phyloP scores from a whole-genome alignment of 2,888 invertebrate species.

The Polyommatus icarus region DNA sequence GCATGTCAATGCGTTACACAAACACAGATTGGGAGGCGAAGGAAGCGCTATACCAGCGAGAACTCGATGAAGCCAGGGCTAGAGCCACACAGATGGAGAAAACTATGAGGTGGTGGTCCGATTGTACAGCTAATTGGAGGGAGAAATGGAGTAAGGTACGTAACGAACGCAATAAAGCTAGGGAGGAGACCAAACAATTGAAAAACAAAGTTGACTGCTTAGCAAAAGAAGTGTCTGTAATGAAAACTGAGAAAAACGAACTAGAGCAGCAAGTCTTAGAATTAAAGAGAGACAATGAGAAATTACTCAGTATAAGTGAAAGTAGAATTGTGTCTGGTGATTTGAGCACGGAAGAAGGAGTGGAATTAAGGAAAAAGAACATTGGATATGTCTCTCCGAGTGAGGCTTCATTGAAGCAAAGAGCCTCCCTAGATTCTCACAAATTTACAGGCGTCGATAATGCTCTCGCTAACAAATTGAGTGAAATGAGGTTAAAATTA shows the following conservation, averaged over 20 bases:
- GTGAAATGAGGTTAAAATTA: conserved; percentile 62
- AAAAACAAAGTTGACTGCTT: conserved; percentile 89
- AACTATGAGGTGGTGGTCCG: conserved; percentile 99
- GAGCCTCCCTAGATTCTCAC: conserved; percentile 72
- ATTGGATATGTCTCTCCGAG: conserved; percentile 59
- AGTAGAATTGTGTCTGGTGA: conserved; percentile 68
- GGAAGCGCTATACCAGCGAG: conserved; percentile 85
- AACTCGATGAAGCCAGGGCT: conserved; percentile 96
- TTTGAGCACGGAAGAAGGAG: conserved; percentile 64
- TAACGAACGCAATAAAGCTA: conserved; percentile 94
- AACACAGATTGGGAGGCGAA: conserved; percentile 90
- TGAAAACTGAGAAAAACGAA: conserved; percentile 90
- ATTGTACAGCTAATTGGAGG: conserved; percentile 98
- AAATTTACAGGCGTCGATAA: conserved; percentile 73
- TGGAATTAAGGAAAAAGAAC: conserved; percentile 67
- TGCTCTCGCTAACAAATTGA: conserved; percentile 65
- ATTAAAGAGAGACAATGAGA: conserved; percentile 89
- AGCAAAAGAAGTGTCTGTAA: conserved; percentile 86
- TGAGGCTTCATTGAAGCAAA: conserved; percentile 59
- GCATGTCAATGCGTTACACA: conserved; percentile 81
- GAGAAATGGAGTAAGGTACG: conserved; percentile 97
- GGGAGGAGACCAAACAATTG: conserved; percentile 93
- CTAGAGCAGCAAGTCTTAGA: conserved; percentile 88
- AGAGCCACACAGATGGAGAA: conserved; percentile 99
- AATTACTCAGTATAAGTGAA: conserved; percentile 81